phyloP scores from a whole-genome alignment of 2,113 vertebrate species.

The Melanocharis versteri region DNA sequence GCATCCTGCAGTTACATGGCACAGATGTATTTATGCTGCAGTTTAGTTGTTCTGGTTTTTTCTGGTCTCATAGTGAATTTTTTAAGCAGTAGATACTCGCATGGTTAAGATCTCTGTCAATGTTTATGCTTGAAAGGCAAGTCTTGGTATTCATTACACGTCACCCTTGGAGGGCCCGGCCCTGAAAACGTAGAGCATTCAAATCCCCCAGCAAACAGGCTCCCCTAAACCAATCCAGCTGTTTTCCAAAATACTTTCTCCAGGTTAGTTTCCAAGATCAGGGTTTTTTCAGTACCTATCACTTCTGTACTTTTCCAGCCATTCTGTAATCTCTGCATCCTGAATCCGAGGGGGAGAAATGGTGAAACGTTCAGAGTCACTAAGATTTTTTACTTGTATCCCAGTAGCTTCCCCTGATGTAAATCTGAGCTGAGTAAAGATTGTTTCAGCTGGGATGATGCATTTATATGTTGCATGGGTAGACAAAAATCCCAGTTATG shows the following conservation, averaged over 20 bases:
- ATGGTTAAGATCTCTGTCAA: neutral
- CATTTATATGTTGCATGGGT: neutral
- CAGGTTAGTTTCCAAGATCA: neutral
- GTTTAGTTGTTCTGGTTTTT: neutral
- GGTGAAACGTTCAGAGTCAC: neutral
- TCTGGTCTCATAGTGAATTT: neutral
- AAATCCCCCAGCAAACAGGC: neutral
- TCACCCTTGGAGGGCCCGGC: neutral
- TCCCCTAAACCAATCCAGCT: neutral
- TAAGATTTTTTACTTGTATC: neutral
- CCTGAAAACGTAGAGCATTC: neutral
- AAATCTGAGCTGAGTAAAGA: neutral
- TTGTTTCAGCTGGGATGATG: neutral
- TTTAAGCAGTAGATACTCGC: neutral
- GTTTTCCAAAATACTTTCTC: neutral
- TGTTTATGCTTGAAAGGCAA: neutral
- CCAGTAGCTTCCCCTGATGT: neutral
- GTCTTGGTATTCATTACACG: neutral
- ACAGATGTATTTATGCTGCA: neutral
- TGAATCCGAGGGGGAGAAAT: neutral
- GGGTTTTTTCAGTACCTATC: neutral
- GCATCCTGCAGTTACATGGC: neutral
- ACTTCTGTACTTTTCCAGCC: neutral
- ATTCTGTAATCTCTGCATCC: neutral
- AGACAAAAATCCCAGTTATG: neutral